These are phyloP conservation scores for Didymodactylos carnosus DNA, from an alignment of 2,888 invertebrate species.

Conservation along the genomic window DNA sequence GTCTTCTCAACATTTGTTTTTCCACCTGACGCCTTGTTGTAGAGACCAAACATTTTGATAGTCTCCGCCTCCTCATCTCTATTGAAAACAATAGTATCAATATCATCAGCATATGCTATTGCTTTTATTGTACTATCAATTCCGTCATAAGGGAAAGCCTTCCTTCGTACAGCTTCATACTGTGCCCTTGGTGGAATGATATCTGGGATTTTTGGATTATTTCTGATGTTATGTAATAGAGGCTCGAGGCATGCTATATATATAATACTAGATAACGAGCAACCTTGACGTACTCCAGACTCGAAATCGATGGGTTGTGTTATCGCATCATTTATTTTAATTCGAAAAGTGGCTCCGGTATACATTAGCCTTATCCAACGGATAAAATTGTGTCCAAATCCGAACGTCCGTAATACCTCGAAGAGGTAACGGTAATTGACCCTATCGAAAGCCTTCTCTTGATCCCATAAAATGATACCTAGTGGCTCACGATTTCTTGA, in stretches of 20 bases:
- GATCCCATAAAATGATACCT: slow-evolving; percentile 18
- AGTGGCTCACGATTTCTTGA: not conserved
- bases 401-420: slow-evolving; percentile 16
- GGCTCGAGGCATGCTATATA: slow-evolving; percentile 9
- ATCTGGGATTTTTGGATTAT: slow-evolving; percentile 9
- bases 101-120: not conserved
- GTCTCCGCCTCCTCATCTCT: not conserved
- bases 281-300: slow-evolving; percentile 12
- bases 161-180: not conserved
- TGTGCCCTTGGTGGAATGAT: not conserved
- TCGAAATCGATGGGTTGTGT: not conserved
- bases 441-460: slow-evolving; percentile 19
- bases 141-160: not conserved
- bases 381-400: slow-evolving; percentile 17
- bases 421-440: slow-evolving; percentile 18
- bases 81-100: not conserved
- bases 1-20: not conserved
- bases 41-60: not conserved
- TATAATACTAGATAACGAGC: slow-evolving; percentile 1
- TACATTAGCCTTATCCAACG: slow-evolving; percentile 18
- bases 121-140: not conserved
- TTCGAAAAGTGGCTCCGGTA: not conserved
- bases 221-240: not conserved
- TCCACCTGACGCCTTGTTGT: not conserved
- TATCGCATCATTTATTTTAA: slow-evolving; percentile 3